Evolutionary conservation across 2,113 vertebrate genomes (phyloP).

Genomic region (Erinaceus europaeus): DNA sequence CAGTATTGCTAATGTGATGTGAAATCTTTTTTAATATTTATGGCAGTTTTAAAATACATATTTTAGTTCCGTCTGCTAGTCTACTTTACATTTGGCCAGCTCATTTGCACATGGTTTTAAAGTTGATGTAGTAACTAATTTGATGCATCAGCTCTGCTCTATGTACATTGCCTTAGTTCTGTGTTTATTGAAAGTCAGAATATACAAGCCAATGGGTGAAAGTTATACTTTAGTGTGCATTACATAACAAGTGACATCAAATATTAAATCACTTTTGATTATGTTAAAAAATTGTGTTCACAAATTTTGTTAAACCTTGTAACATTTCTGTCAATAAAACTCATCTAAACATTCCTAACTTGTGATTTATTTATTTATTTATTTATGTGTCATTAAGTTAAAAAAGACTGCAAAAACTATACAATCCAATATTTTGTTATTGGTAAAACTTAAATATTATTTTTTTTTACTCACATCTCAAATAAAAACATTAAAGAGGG

Average conservation of each 20-base stretch:
- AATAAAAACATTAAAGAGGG: too few relatives aligned
- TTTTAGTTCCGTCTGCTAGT: slow-evolving; percentile 32
- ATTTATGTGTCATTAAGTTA: too few relatives aligned
- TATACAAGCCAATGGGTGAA: neutral
- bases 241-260: neutral
- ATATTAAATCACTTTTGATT: slow-evolving; percentile 20
- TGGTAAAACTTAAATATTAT: too few relatives aligned
- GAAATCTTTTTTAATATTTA: neutral
- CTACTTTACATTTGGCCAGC: slow-evolving; percentile 14
- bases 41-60: slow-evolving; percentile 8
- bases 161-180: slow-evolving; percentile 18
- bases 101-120: slow-evolving; percentile 26
- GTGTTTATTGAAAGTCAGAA: slow-evolving; percentile 29
- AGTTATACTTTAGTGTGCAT: slow-evolving; percentile 7
- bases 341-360: slow-evolving; percentile 20
- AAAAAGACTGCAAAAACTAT: too few relatives aligned
- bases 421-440: too few relatives aligned
- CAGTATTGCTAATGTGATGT: neutral
- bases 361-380: neutral
- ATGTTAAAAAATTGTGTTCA: slow-evolving; percentile 39
- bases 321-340: slow-evolving; percentile 56
- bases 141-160: slow-evolving; percentile 10
- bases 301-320: neutral
- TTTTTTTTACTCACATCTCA: too few relatives aligned
- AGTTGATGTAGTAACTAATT: slow-evolving; percentile 26